Base-by-base conservation (phyloP, 2,797 vertebrate genomes). In the Pangasius sanitwongsei region DNA sequence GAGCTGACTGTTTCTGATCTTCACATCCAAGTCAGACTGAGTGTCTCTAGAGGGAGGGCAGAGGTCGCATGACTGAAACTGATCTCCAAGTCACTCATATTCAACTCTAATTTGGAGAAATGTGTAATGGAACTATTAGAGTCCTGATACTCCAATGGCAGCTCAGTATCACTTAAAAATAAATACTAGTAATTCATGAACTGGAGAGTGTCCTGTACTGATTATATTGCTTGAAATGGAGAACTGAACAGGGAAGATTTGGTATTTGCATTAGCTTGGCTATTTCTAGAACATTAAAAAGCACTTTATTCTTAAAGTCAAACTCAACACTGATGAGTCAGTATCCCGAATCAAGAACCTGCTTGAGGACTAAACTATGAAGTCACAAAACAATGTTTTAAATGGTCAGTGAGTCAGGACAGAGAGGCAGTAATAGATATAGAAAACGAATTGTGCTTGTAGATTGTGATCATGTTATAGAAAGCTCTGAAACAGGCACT, bases 401-500 rank as follows among this genome's bases (percentile, higher is more conserved):
- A 72, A 53, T 1, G 16, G 50, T 80, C 77, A 78, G 75, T 16
- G 23, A 37, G 53, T 53, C 78, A 81, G 78, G 16, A 34, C n/a
- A 18, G 20, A 81, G 16, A 83, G 57, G 23, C 55, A 61, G 15
- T 31, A 44, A 41, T 7, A 37, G 78, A 59, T 25, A 37, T 23
- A 50, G 78, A 57, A 80, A 44, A 59, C 1, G 20, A 23, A 41
- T 15, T 83, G 34, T 16, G 34, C 53, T 23, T 81, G 2, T 48
- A 31, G 37, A 48, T n/a, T 83, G 18, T 25, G 15, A 83, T 83
- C 5, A 82, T 34, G 55, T n/a, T 16, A 50, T 13, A 83, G 41
- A 61, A 37, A 72, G 28, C n/a, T 41, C 34, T 20, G 63, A 15
- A 77, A 75, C 20, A 82, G 55, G 15, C 88, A 96, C 98, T 98